Conservation (phyloP, 2,797 vertebrate genomes). For the Poecile montanus region DNA sequence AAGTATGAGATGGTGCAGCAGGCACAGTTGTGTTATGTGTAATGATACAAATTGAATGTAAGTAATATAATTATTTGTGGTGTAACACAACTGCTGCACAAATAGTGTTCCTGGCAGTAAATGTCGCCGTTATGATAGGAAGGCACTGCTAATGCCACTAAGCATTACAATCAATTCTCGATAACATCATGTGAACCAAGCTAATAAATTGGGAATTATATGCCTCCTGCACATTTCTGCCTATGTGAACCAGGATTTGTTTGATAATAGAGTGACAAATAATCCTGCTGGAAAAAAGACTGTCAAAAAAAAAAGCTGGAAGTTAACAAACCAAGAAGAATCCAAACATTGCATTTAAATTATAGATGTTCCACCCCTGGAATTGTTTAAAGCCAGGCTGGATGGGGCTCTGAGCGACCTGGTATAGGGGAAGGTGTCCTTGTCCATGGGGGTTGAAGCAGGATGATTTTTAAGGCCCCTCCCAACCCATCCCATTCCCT, state of each 20-base stretch:
- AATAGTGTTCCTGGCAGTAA: constrained; percentile 69
- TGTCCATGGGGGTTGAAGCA: not conserved
- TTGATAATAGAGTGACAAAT: constrained; percentile 51
- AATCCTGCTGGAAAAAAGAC: not conserved
- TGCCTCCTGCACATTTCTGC: constrained; percentile 53
- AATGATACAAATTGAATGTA: constrained; percentile 59
- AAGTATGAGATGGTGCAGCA: constrained; percentile 32
- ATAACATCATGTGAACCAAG: constrained; percentile 59
- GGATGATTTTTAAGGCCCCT: not conserved
- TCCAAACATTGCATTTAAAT: not conserved
- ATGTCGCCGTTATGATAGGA: constrained; percentile 61
- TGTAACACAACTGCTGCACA: constrained; percentile 49
- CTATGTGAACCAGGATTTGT: constrained; percentile 21
- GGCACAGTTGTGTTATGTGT: constrained; percentile 10
- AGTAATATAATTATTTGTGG: constrained; percentile 51
- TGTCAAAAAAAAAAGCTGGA: not conserved
- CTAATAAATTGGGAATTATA: constrained; percentile 70
- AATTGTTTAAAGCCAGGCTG: not conserved
- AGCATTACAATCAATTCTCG: constrained; percentile 68
- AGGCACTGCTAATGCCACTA: constrained; percentile 63
- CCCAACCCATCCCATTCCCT: not conserved
- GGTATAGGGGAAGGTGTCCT: not conserved
- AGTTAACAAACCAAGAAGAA: not conserved
- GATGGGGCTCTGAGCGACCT: fast-evolving
- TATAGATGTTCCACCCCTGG: not conserved